phyloP scores from a whole-genome alignment of 2,113 vertebrate genomes.

The Galemys pyrenaicus region DNA sequence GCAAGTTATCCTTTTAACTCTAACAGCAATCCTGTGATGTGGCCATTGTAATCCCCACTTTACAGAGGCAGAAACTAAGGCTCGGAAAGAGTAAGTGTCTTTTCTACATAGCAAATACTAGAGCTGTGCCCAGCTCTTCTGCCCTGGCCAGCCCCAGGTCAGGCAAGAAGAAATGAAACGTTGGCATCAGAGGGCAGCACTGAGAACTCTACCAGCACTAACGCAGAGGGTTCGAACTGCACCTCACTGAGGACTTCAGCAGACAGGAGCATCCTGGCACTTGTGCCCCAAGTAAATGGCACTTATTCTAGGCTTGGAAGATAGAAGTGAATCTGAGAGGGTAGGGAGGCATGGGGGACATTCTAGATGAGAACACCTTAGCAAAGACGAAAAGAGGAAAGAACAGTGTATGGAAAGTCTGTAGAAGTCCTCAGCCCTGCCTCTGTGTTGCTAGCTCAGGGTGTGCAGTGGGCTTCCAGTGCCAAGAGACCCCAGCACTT shows the following conservation, averaged over 20 bases:
- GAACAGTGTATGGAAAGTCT: no score
- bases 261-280: not conserved
- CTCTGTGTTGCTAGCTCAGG: not conserved
- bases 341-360: not conserved
- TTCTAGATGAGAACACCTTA: not conserved
- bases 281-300: not conserved
- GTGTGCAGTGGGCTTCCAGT: not conserved
- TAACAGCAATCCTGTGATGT: not conserved
- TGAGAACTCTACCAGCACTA: not conserved
- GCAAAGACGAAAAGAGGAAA: not conserved
- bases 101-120: not conserved
- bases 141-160: no score
- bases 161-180: not conserved
- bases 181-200: not conserved
- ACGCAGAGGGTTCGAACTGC: no score
- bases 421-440: not conserved
- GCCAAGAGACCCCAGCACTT: not conserved
- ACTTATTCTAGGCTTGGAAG: not conserved
- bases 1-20: not conserved
- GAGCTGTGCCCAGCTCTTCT: not conserved
- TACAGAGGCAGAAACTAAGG: not conserved
- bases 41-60: not conserved
- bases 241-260: not conserved
- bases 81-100: not conserved
- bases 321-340: not conserved